Base-by-base conservation (phyloP, 2,797 vertebrate species). In the Hypotaenidia okinawae region DNA sequence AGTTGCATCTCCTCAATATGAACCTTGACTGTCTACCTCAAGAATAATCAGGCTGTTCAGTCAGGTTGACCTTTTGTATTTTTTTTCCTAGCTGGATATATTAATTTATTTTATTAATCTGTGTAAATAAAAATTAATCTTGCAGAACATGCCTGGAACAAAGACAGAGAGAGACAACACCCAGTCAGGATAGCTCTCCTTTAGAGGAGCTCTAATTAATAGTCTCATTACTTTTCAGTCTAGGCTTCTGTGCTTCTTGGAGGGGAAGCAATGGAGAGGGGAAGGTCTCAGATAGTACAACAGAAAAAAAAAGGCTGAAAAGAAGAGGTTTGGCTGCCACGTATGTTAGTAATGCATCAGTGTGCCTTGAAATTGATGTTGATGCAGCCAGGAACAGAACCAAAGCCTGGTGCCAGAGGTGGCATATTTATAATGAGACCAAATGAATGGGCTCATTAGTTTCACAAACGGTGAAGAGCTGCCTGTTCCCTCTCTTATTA, bases 201-300 rank as follows among this genome's bases (percentile, higher is more conserved):
- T 97, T 97, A 97, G 95, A 97, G 97, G 96, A 85, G 94, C 83
- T 96, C 95, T 98, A 98, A 98, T 98, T 99, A 98, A 98, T 98
- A 97, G 95, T 98, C 96, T 98, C 96, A 98, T 98, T 98, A 98
- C 97, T 97, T 98, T 98, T 98, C 97, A 98, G 81, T 98, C 92
- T 97, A 95, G 95, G 74, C 57, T 94, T 97, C 95, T 97, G 93
- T 97, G 95, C 80, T 76, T 95, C 96, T 98, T 88, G 0, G 39
- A 92, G 28, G 69, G 63, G 68, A 22, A 93, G 84, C 52, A 89
- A 62, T 55, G 69, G 79, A 80, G 93, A 87, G 43, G 49, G 67
- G 61, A 94, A 94, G 73, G 83, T 57, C 70, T 93, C 33, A 51
- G 74, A 66, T 32, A 80, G 45, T 33, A 74, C 16, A 72, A 41